Base-by-base conservation (phyloP, 2,888 invertebrate genomes). In the Archips crataeganus region DNA sequence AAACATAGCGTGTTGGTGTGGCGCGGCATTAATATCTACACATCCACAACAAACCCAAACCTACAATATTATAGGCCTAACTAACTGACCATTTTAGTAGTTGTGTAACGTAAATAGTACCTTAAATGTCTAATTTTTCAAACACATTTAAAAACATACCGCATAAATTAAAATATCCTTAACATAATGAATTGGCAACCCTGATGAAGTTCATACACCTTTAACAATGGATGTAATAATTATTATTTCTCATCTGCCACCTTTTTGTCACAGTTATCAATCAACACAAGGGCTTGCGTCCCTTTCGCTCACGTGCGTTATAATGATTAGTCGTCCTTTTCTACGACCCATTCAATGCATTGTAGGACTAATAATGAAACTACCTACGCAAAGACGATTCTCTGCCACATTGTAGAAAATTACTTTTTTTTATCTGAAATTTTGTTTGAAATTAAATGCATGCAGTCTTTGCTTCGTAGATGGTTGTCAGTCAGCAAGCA, bases 251-350 rank as follows among this genome's bases (percentile, higher is more conserved):
- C 94, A 93, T 94, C 93, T 93, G 93, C 90, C 90, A 89, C 94
- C 92, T 94, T 94, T 94, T 94, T 95, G 95, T 94, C 94, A 94
- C 94, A 94, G 94, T 94, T 94, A 95, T 95, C 95, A 95, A 95
- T 95, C 95, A 95, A 94, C 90, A 89, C 88, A 87, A 91, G 90
- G 91, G 92, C 87, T 78, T 81, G 74, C 78, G 70, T 90, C 90
- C 84, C 85, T 82, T 80, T 90, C 88, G 76, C 61, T 66, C 76
- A 49, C 65, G 42, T 76, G 77, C 57, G 74, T 76, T 79, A 77
- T 75, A 71, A 75, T 74, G 87, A 90, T 79, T 80, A 73, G 77
- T 80, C 77, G 75, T 94, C 93, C 80, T 83, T 81, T 73, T 93
- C 87, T 83, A 80, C 78, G n/a, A 85, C 80, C 82, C 84, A 87